Conservation (phyloP, 2,888 invertebrate genomes). For the Timema podura region DNA sequence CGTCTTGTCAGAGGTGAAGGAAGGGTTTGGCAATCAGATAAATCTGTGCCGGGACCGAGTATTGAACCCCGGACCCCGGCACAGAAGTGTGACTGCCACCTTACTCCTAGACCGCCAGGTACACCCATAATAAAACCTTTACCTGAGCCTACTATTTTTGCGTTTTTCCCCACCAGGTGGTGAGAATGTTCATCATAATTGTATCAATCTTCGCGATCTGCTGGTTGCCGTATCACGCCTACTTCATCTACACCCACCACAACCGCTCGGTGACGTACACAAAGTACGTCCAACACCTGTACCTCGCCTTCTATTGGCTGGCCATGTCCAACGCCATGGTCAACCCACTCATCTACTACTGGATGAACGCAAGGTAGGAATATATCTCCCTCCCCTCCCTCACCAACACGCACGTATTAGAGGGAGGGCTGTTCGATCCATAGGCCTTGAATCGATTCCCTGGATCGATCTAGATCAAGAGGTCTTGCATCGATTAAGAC, state of each 20-base stretch:
- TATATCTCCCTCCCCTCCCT: slow-evolving; percentile 29
- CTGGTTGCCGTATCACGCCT: slow-evolving; percentile 85
- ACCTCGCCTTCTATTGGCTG: slow-evolving; percentile 81
- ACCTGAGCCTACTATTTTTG: background rate
- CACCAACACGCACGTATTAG: too few relatives aligned
- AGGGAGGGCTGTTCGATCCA: too few relatives aligned
- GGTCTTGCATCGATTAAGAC: too few relatives aligned
- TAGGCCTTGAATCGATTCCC: too few relatives aligned
- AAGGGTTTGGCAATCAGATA: too few relatives aligned
- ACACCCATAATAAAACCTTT: too few relatives aligned
- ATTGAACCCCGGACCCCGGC: too few relatives aligned
- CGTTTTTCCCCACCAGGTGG: slow-evolving; percentile 59
- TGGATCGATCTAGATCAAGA: too few relatives aligned
- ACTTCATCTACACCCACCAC: slow-evolving; percentile 79
- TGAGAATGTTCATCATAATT: slow-evolving; percentile 84
- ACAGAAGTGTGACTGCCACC: too few relatives aligned
- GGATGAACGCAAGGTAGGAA: slow-evolving; percentile 83
- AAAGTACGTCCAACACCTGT: slow-evolving; percentile 77
- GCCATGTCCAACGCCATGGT: slow-evolving; percentile 94
- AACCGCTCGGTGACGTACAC: slow-evolving; percentile 60
- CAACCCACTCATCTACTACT: slow-evolving; percentile 87
- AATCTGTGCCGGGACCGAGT: too few relatives aligned
- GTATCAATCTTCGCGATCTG: slow-evolving; percentile 82
- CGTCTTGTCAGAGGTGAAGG: too few relatives aligned
- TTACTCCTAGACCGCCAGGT: too few relatives aligned